phyloP scores from a whole-genome alignment of 2,113 vertebrate genomes.

The Aegotheles bennettii region DNA sequence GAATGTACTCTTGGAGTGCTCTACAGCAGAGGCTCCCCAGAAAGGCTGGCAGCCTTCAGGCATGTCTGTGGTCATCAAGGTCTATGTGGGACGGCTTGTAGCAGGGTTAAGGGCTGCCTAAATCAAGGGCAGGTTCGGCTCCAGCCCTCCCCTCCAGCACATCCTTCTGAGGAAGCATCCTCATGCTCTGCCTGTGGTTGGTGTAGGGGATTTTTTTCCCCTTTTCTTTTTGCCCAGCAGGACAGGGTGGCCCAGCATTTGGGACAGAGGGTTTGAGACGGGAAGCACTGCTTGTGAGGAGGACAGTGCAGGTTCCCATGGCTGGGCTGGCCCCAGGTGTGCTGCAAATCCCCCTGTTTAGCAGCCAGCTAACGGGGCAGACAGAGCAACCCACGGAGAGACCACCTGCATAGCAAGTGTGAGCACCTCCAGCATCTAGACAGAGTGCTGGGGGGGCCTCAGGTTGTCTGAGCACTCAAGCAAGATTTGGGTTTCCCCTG shows the following conservation, averaged over 20 bases:
- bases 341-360: neutral
- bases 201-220: neutral
- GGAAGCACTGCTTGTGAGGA: neutral
- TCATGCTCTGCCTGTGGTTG: neutral
- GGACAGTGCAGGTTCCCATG: neutral
- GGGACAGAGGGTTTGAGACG: neutral
- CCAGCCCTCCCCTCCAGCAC: neutral
- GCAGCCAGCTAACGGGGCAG: neutral
- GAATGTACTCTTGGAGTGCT: neutral
- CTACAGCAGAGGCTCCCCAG: neutral
- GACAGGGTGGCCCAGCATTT: neutral
- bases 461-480: neutral
- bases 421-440: neutral
- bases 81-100: neutral
- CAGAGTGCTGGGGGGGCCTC: neutral
- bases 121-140: neutral
- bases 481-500: neutral
- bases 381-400: fast-evolving
- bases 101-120: neutral
- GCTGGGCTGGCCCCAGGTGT: neutral
- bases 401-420: neutral
- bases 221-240: neutral
- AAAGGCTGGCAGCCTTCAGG: neutral
- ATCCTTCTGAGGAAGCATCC: neutral
- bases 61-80: neutral